Base-by-base conservation (phyloP, 2,888 invertebrate species). In the Orgyia antiqua region DNA sequence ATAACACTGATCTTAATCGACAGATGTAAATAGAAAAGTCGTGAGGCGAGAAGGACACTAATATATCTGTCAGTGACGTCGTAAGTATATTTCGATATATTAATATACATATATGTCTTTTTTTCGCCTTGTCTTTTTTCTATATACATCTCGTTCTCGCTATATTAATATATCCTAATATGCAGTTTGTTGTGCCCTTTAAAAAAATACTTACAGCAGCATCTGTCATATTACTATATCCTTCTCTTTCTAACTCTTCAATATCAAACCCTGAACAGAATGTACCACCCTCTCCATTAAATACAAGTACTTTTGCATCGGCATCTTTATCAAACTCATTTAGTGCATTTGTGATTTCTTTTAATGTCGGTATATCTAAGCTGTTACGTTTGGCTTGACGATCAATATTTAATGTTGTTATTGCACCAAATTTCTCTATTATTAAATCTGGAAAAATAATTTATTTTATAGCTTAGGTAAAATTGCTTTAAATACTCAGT, bases 251-350 rank as follows among this genome's bases (percentile, higher is more conserved):
- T 31, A 97, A 79, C 61, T 96, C 94, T 29, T 92, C 87, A 29
- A 98, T 87, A 74, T 98, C 97, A 67, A 92, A 95, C 0, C 98
- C 98, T 2, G 97, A 91, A 72, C 96, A 97, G 73, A 99, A 98
- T 33, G 93, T 94, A 0, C 97, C 97, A n/a, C 97, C 97, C 58
- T 91, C 89, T 4, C 98, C 98, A 68, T 96, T 90, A 2, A 99
- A 78, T 1, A 99, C 91, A 4, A 93, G 93, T 3, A 93, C 93
- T 40, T 87, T 78, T 0, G 93, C 84, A 0, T 88, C 76, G 0
- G 89, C 73, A 63, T 97, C 94, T 15, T 90, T 87, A 46, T 98
- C 96, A 75, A 97, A 98, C 9, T 87, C 82, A 39, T 90, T 82
- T 29, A 98, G 89, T 0, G 95, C 95, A 15, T 89, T 84, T 2